Conservation (phyloP, 2,888 invertebrate species). For the Tupiocoris notatus region DNA sequence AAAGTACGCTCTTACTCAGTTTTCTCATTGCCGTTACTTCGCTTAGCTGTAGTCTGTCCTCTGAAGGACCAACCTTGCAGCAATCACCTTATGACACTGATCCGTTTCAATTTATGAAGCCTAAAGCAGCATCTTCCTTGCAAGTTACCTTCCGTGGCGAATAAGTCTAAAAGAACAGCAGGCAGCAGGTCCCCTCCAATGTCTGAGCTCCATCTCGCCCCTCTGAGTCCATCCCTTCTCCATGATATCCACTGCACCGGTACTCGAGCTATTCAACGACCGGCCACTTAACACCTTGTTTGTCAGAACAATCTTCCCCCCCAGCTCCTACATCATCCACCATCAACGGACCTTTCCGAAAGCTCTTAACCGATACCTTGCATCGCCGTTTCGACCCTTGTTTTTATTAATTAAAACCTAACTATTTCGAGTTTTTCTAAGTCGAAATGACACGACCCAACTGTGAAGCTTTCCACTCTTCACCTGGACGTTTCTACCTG, state of each 20-base stretch:
- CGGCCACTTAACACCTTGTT: slow-evolving; percentile 42
- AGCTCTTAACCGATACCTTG: not conserved
- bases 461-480: not conserved
- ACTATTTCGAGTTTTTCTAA: slow-evolving; percentile 40
- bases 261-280: slow-evolving; percentile 25
- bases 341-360: not conserved
- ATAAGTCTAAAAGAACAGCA: no score
- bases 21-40: no score
- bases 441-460: slow-evolving; percentile 31
- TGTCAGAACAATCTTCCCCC: slow-evolving; percentile 37
- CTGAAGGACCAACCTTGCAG: no score
- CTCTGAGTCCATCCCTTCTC: slow-evolving; percentile 12
- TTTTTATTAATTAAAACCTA: slow-evolving; percentile 41
- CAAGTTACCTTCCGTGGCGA: no score
- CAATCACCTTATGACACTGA: no score
- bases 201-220: not conserved
- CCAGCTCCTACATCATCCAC: not conserved
- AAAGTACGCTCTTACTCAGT: no score
- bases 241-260: slow-evolving; percentile 9
- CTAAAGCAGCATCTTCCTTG: not conserved
- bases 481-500: not conserved
- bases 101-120: not conserved
- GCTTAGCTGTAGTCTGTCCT: no score
- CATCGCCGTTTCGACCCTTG: slow-evolving; percentile 22
- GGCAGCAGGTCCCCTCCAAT: not conserved